A percentile compares a stretch with the other conserved stretches of the same genome.
phyloP scores from a whole-genome alignment of 2,113 vertebrate species.

The Serinus canaria region DNA sequence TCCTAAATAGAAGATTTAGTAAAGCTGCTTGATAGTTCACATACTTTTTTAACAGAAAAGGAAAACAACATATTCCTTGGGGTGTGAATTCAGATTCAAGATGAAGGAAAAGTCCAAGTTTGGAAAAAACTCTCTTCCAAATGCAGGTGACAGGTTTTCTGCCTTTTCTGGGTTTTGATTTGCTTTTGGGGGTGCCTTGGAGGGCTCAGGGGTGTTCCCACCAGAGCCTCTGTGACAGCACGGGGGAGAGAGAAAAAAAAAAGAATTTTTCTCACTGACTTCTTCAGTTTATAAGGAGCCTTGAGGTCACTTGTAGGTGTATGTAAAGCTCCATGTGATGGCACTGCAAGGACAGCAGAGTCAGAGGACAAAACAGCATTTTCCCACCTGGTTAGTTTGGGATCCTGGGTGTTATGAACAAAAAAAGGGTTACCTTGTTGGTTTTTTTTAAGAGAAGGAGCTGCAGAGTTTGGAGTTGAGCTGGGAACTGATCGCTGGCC shows the following conservation, averaged over 20 bases:
- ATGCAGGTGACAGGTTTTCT: neutral
- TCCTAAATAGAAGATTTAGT: neutral
- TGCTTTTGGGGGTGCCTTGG: neutral
- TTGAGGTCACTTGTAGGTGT: neutral
- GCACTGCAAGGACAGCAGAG: neutral
- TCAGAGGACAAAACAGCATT: neutral
- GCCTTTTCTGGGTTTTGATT: neutral
- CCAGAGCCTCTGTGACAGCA: neutral
- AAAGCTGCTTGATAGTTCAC: neutral
- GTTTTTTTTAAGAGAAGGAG: too few species aligned
- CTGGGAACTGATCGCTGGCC: too few species aligned
- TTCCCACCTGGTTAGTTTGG: fast-evolving
- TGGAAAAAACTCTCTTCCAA: neutral
- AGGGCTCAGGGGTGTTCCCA: neutral
- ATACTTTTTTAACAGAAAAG: neutral
- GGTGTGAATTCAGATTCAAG: neutral
- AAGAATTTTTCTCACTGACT: fast-evolving
- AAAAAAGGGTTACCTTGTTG: too few species aligned
- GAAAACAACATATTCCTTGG: neutral
- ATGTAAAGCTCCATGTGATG: neutral
- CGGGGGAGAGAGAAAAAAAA: fast-evolving
- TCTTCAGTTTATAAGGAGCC: too few species aligned
- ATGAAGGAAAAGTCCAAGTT: neutral
- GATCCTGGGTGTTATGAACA: neutral
- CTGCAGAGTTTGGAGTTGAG: too few species aligned